Conservation (phyloP, 1,140 invertebrate species). For the Physella acuta region DNA sequence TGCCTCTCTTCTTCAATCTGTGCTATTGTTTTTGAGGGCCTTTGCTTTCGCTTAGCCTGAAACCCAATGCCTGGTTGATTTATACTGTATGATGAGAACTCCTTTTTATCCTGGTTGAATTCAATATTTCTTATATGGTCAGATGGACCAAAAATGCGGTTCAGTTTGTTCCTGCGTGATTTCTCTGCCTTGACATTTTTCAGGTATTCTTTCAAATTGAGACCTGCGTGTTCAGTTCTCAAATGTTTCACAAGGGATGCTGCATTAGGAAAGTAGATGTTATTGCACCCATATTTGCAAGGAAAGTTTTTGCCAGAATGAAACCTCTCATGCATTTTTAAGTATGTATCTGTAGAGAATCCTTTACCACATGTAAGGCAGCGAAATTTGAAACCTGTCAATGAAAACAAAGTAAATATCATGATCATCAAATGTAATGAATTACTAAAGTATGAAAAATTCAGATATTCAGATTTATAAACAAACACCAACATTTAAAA, state of each 20-base stretch:
- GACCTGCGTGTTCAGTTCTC: slow-evolving; percentile 33
- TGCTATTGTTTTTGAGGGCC: neutral
- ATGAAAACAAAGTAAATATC: slow-evolving; percentile 5
- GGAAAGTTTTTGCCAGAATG: slow-evolving; percentile 38
- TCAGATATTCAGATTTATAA: neutral
- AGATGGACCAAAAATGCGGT: neutral
- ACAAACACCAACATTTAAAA: no score
- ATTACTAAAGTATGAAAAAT: neutral
- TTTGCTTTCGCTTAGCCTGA: slow-evolving; percentile 18
- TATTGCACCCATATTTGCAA: slow-evolving; percentile 38
- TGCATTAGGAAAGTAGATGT: slow-evolving; percentile 33
- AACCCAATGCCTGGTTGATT: slow-evolving; percentile 17
- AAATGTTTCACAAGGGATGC: slow-evolving; percentile 38
- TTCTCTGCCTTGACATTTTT: slow-evolving; percentile 18
- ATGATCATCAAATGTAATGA: no score
- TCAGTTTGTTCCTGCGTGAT: slow-evolving; percentile 15
- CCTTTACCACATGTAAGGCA: slow-evolving; percentile 31
- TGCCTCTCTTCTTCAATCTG: neutral
- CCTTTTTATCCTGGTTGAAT: neutral
- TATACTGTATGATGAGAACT: slow-evolving; percentile 10
- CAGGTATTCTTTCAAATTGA: slow-evolving; percentile 27
- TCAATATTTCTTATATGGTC: neutral
- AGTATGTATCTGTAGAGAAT: slow-evolving; percentile 38
- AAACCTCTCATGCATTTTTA: slow-evolving; percentile 43
- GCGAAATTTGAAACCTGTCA: slow-evolving; percentile 7